Evolutionary conservation across 2,888 invertebrate species (phyloP), one percentile per base, ranked within the genome.

Genomic region (Eledone cirrhosa): DNA sequence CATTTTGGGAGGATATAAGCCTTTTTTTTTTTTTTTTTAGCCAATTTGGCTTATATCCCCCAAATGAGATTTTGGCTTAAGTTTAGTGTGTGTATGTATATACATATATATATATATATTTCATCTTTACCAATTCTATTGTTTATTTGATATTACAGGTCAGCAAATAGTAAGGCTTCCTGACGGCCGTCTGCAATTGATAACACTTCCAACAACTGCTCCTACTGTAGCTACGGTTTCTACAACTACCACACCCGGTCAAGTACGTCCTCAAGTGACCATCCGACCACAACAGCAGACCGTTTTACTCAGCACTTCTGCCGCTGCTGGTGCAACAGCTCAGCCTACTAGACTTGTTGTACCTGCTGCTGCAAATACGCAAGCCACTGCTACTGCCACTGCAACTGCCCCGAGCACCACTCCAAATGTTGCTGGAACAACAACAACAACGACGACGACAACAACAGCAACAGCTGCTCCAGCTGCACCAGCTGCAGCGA

Each of bases 81-180:
- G n/a, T n/a, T n/a, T n/a, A n/a, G n/a, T n/a, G n/a, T n/a, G n/a
- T n/a, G n/a, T n/a, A n/a, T n/a, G n/a, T n/a, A n/a, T n/a, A n/a
- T n/a, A n/a, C n/a, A n/a, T n/a, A n/a, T n/a, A n/a, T n/a, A n/a
- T n/a, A n/a, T n/a, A n/a, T n/a, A 41, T 41, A 8, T 41, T 41
- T 41, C 41, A 1, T 8, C 41, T 41, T 11, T 11, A 41, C 1
- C 41, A 41, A 41, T 41, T 41, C 8, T 41, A 41, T 41, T 41
- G 41, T 41, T 41, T 41, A 41, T 41, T 41, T 41, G 11, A 29
- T 4, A 74, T 77, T 78, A 33, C 83, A 91, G 91, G 91, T 80
- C 98, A 98, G 89, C 97, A 97, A 88, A 92, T 98, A 79, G 94
- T 97, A 69, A 96, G 97, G 90, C 94, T 97, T 93, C 95, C 97